Evolutionary conservation across 2,888 invertebrate species (phyloP).

Genomic region (Malacosoma neustria): DNA sequence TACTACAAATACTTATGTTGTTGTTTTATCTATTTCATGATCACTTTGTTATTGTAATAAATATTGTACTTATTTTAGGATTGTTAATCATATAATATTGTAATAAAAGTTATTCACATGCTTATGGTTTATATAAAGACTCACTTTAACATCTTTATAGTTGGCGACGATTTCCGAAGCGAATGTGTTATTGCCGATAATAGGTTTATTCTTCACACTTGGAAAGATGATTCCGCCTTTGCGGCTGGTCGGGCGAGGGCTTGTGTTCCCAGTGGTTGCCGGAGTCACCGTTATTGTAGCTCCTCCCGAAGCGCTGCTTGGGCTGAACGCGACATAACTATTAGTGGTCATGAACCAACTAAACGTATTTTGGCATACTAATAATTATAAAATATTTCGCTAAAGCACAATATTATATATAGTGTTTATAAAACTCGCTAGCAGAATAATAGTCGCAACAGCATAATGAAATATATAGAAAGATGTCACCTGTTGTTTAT

Average conservation of each 20-base stretch:
- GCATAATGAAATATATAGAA: conserved; percentile 28
- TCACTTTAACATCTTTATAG: conserved; percentile 90
- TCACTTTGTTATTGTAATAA: no score
- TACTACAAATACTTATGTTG: no score
- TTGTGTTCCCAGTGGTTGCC: conserved; percentile 36
- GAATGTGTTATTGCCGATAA: conserved; percentile 88
- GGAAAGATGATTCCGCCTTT: conserved; percentile 93
- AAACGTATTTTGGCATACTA: no score
- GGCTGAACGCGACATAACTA: conserved; percentile 58
- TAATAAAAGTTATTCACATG: no score
- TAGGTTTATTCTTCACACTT: conserved; percentile 92
- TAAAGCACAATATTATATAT: conserved; percentile 19
- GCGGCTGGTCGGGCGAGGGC: conserved; percentile 66
- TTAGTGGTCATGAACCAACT: conserved; percentile 43
- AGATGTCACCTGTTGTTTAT: conserved; percentile 60
- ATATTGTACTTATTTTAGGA: no score
- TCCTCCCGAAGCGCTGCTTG: conserved; percentile 23
- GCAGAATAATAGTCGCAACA: conserved; percentile 26
- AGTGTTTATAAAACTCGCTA: no score
- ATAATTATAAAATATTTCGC: conserved; percentile 30
- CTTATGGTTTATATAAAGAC: conserved; percentile 51
- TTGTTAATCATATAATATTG: no score
- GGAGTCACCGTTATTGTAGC: conserved; percentile 55
- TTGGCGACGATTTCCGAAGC: conserved; percentile 83
- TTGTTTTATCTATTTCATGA: no score